Base-by-base conservation (phyloP, 2,113 vertebrate genomes). In the Anser cygnoides region DNA sequence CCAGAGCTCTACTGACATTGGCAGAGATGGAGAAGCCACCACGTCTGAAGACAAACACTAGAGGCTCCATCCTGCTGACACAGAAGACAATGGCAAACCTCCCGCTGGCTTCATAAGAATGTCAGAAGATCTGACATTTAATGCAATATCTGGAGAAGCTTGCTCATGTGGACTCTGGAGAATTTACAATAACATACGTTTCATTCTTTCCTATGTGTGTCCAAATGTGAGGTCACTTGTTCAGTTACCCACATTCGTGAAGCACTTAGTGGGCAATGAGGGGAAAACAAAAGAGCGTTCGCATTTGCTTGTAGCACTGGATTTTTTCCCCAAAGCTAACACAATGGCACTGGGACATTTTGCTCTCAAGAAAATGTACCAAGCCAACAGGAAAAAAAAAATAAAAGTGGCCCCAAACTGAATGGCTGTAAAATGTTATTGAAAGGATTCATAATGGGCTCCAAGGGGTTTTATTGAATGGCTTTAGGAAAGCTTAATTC, bases 401-500 rank as follows among this genome's bases (percentile, higher is more conserved):
- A 52, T 25, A 52, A 52, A 25, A 4, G 62, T 11, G 28, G 3
- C 29, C 13, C 21, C 16, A 49, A 91, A 46, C 16, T 65, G 72
- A 96, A 91, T 80, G 75, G 33, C 52, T 95, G 11, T 89, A 97
- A 97, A 96, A 94, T 86, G 72, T 96, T 97, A 83, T 87, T 94
- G 83, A 96, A 97, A 92, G 41, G 75, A 67, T 68, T 92, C 19
- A 72, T 95, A 94, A 93, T 77, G 52, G 55, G 72, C 92, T 96
- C 76, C 75, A 79, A 93, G 65, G 31, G 79, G 76, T 20, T 68
- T 94, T 73, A 90, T 2, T 82, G 55, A 97, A 94, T 74, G 68
- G 58, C 54, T 62, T 74, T 83, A 81, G 74, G 37, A 80, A 90
- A 94, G 83, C n/a, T 94, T 91, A 92, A 63, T 90, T 95, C 31